Evolutionary conservation across 2,113 vertebrate genomes (phyloP).

Genomic region (Cromileptes altivelis): DNA sequence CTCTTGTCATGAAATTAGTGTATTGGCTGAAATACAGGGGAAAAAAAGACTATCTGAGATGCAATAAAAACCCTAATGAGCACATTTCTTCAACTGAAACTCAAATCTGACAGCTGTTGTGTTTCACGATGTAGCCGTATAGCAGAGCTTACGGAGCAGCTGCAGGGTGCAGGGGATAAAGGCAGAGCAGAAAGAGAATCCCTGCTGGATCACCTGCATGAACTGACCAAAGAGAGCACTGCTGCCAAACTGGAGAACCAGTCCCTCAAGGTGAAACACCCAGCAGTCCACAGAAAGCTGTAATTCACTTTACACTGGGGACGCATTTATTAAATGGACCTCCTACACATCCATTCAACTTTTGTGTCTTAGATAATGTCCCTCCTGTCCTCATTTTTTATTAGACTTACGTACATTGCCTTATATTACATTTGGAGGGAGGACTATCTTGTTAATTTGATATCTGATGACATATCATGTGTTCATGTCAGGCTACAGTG

Average conservation of each 20-base stretch:
- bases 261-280: slow-evolving; percentile 87
- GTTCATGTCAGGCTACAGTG: slow-evolving; percentile 81
- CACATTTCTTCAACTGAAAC: too few relatives aligned
- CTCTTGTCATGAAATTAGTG: too few relatives aligned
- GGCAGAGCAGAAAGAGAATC: slow-evolving; percentile 83
- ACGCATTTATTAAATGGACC: neutral
- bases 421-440: slow-evolving; percentile 9
- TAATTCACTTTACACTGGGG: neutral
- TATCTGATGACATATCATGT: neutral
- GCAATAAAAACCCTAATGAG: too few relatives aligned
- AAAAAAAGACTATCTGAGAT: too few relatives aligned
- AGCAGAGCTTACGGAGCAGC: slow-evolving; percentile 87
- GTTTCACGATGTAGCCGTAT: slow-evolving; percentile 81
- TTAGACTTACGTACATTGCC: neutral
- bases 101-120: neutral
- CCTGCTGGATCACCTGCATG: slow-evolving; percentile 86
- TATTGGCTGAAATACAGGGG: too few relatives aligned
- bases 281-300: neutral
- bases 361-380: neutral
- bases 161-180: slow-evolving; percentile 85
- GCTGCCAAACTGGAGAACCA: slow-evolving; percentile 89
- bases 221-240: slow-evolving; percentile 83
- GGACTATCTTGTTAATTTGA: neutral
- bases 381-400: neutral
- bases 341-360: neutral